Percentiles rank a stretch among this genome's conserved stretches.
These are phyloP conservation scores for Helicolenus hilgendorfi DNA, from an alignment of 2,797 vertebrate species.

Conservation along the genomic window DNA sequence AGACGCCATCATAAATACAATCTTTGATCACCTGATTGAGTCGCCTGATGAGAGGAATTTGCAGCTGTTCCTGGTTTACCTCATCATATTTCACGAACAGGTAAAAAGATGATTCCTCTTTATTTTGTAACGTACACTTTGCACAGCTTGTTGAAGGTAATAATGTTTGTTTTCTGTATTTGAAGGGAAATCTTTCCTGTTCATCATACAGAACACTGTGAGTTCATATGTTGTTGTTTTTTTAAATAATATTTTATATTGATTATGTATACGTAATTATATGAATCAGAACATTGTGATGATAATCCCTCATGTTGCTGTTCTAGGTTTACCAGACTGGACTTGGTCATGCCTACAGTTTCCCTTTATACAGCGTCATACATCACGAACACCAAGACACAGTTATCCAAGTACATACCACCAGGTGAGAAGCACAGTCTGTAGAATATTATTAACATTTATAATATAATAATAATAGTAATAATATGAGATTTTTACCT, in stretches of 20 bases:
- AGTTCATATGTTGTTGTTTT: slow-evolving; percentile 44
- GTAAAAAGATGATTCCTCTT: slow-evolving; percentile 39
- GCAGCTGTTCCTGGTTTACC: slow-evolving; percentile 50
- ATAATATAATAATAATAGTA: not conserved
- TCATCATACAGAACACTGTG: slow-evolving; percentile 80
- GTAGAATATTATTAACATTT: not conserved
- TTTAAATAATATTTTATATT: not conserved
- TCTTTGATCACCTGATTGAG: slow-evolving; percentile 74
- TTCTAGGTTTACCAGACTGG: slow-evolving; percentile 80
- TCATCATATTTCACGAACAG: slow-evolving; percentile 27
- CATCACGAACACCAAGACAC: slow-evolving; percentile 55
- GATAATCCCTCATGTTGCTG: not conserved
- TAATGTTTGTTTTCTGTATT: slow-evolving; percentile 16
- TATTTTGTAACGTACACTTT: not conserved
- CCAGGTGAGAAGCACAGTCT: slow-evolving; percentile 60
- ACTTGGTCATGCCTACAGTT: slow-evolving; percentile 49
- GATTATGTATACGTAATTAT: not conserved
- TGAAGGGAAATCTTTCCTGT: slow-evolving; percentile 80
- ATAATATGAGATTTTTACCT: not conserved
- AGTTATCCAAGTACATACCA: slow-evolving; percentile 61
- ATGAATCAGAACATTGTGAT: not conserved
- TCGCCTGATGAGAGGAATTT: slow-evolving; percentile 26
- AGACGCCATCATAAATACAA: slow-evolving; percentile 57
- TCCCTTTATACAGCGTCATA: slow-evolving; percentile 9
- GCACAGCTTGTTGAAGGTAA: not conserved